Evolutionary conservation across 2,113 vertebrate species (phyloP).

Genomic region (Numenius arquata): DNA sequence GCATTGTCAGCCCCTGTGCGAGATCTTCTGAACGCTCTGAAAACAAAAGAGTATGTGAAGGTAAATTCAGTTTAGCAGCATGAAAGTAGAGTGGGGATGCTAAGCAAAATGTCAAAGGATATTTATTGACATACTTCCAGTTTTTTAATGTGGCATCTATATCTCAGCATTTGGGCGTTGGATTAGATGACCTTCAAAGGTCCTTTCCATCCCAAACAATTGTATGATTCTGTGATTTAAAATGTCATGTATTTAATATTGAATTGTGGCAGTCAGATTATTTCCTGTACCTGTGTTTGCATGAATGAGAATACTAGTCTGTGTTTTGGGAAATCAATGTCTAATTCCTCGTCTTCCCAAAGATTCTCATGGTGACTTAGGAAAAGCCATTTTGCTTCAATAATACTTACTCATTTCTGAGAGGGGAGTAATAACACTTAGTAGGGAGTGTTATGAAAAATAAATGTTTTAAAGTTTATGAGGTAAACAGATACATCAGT

Average conservation of each 20-base stretch:
- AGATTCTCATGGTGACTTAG: neutral
- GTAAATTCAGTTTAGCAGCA: slow-evolving; percentile 65
- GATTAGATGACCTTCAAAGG: neutral
- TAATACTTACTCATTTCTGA: neutral
- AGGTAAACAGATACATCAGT: neutral
- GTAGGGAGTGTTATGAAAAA: neutral
- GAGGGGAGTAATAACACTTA: neutral
- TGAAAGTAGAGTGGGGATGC: neutral
- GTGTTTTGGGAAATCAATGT: neutral
- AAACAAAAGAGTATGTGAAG: slow-evolving; percentile 87
- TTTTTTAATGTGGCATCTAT: neutral
- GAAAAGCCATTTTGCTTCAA: neutral
- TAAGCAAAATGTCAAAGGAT: neutral
- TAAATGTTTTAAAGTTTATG: neutral
- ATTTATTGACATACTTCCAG: neutral
- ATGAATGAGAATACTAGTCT: neutral
- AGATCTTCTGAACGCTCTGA: slow-evolving; percentile 84
- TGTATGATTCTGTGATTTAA: neutral
- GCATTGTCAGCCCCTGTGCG: slow-evolving; percentile 82
- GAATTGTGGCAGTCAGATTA: neutral
- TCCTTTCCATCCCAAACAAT: neutral
- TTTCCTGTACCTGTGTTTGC: neutral
- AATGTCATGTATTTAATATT: neutral
- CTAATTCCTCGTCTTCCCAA: neutral
- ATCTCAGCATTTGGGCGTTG: neutral